These are phyloP conservation scores for Ispidina picta DNA, from an alignment of 2,797 vertebrate genomes.

Conservation along the genomic window DNA sequence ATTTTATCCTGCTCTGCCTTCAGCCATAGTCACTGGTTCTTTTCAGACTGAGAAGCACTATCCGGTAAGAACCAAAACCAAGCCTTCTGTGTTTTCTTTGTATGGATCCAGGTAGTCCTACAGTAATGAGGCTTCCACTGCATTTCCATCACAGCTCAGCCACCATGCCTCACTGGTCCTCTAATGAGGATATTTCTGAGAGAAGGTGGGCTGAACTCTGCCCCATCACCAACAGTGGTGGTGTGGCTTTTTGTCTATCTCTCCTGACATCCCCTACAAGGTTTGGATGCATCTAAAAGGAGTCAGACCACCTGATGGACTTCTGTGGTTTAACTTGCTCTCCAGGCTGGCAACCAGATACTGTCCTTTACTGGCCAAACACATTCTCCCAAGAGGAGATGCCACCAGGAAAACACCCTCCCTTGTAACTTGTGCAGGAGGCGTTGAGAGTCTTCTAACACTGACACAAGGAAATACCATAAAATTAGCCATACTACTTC, in stretches of 20 bases:
- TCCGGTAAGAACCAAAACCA: not conserved
- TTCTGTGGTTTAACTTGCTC: not conserved
- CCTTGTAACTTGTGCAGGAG: not conserved
- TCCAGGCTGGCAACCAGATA: not conserved
- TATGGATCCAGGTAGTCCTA: not conserved
- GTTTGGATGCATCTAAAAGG: not conserved
- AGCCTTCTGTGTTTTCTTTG: not conserved
- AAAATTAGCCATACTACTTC: not conserved
- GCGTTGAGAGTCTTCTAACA: not conserved
- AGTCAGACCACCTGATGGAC: not conserved
- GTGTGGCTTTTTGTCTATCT: not conserved
- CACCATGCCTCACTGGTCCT: not conserved
- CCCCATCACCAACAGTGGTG: not conserved
- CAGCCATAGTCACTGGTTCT: not conserved
- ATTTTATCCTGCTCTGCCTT: not conserved
- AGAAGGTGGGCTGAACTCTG: not conserved
- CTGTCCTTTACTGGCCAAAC: not conserved
- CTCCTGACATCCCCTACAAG: not conserved
- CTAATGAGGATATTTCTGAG: not conserved
- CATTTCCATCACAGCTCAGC: not conserved
- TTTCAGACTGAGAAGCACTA: not conserved
- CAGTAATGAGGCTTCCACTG: not conserved
- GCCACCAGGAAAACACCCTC: not conserved
- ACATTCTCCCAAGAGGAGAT: not conserved
- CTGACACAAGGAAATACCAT: not conserved